Evolutionary conservation across 2,888 invertebrate genomes (phyloP), one percentile per base, ranked within the genome.

Genomic region (Melinopterus prodromus): DNA sequence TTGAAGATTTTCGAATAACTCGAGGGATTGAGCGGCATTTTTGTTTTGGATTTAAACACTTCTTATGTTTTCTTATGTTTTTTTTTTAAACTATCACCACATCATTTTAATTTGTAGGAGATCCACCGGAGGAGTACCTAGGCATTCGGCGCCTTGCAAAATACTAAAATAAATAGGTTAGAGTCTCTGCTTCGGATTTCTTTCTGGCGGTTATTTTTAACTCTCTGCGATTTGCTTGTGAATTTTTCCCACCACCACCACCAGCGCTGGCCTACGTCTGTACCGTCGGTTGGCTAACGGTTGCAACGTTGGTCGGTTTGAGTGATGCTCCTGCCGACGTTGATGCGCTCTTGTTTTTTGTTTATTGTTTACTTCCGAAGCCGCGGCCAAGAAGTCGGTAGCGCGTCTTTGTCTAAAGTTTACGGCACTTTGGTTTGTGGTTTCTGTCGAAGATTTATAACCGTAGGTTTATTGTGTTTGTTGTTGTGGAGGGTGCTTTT

Each of bases 21-120:
- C 14, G 83, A 83, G 3, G 83, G 81, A 2, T 79, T 78, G 15
- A 82, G 74, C 71, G 82, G 83, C 83, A 83, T 83, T 69, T 71
- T 80, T 71, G 16, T 78, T n/a, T n/a, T 12, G 12, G 38, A 16
- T 12, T 75, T 75, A 75, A 36, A 71, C 26, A 16, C 26, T 75
- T 26, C 16, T 75, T 75, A 4, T 12, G n/a, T 75, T 26, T 75
- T 75, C 6, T 6, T 6, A 9, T 36, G 16, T 37, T 75, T 14
- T 14, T n/a, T 75, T 36, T 6, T 75, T 75, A 75, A 36, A 35
- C 35, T 75, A 15, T 6, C 16, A 35, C 35, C 15, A 75, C 2
- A 16, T 4, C 53, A 7, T 37, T 16, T 76, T n/a, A n/a, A n/a
- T n/a, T 38, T n/a, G 15, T 26, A n/a, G 14, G 70, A 14, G 71